phyloP scores from a whole-genome alignment of 2,888 invertebrate genomes.

The Drosophila robusta region DNA sequence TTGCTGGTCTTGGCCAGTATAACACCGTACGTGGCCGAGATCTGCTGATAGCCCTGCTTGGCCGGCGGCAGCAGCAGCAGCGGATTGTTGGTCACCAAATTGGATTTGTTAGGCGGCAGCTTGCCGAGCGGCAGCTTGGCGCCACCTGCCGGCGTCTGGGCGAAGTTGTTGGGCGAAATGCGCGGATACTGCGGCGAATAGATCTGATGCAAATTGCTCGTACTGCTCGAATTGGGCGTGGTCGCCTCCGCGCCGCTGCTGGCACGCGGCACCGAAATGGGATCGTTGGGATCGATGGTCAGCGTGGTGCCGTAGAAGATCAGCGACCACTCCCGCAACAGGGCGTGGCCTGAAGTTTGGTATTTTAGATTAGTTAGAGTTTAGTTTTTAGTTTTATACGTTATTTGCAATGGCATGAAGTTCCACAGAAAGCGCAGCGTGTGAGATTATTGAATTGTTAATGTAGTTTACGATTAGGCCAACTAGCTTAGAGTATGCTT shows the following conservation, averaged over 20 bases:
- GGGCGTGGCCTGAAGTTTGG: constrained; percentile 89
- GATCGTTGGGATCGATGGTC: constrained; percentile 88
- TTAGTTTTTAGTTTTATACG: neutral
- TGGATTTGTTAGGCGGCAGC: constrained; percentile 72
- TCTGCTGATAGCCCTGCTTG: constrained; percentile 82
- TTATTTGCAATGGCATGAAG: constrained; percentile 14
- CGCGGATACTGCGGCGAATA: constrained; percentile 84
- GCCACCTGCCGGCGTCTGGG: constrained; percentile 57
- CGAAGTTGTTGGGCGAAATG: constrained; percentile 81
- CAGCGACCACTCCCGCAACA: constrained; percentile 96
- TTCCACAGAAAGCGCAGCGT: constrained; percentile 77
- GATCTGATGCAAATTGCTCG: constrained; percentile 82
- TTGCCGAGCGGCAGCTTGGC: constrained; percentile 71
- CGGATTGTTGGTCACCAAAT: constrained; percentile 73
- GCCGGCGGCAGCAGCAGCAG: constrained; percentile 48
- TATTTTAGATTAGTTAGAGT: no score
- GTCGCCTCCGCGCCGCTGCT: constrained; percentile 78
- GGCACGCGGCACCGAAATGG: constrained; percentile 85
- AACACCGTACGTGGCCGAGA: constrained; percentile 81
- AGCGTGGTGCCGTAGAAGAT: constrained; percentile 94
- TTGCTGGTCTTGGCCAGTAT: constrained; percentile 72
- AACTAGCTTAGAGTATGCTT: neutral
- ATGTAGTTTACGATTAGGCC: neutral
- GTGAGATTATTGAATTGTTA: constrained; percentile 46
- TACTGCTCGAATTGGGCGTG: constrained; percentile 79